Evolutionary conservation across 2,113 vertebrate species (phyloP).

Genomic region (Corydoras sp.): DNA sequence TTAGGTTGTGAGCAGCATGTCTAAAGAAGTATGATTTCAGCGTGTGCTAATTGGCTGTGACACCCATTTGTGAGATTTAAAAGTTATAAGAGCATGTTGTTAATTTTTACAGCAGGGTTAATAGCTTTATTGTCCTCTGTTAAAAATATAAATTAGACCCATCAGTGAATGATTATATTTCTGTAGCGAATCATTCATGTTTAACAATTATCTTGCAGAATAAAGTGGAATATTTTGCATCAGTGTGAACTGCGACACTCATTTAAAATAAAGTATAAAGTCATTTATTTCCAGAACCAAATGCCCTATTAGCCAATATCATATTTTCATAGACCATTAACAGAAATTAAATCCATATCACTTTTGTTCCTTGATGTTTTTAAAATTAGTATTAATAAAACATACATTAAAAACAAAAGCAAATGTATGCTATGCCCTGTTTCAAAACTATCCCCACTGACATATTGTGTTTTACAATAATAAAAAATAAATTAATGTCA

Average conservation of each 20-base stretch:
- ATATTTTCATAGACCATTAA: slow-evolving; percentile 1
- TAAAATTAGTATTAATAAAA: too few relatives aligned
- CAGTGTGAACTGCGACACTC: not conserved
- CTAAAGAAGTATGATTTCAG: not conserved
- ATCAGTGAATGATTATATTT: not conserved
- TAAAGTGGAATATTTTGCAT: not conserved
- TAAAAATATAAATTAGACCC: not conserved
- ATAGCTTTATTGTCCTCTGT: not conserved
- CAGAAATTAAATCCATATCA: not conserved
- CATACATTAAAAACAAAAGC: too few relatives aligned
- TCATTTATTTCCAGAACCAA: not conserved
- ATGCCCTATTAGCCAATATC: not conserved
- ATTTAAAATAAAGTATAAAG: not conserved
- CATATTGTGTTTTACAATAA: too few relatives aligned
- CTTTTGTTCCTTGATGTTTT: too few relatives aligned
- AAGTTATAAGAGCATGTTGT: not conserved
- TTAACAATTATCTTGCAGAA: not conserved
- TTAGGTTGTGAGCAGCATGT: slow-evolving; percentile 1
- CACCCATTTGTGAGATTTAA: slow-evolving; percentile 8
- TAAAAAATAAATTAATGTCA: too few relatives aligned
- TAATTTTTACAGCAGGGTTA: not conserved
- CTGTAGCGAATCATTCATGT: not conserved
- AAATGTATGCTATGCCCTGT: too few relatives aligned
- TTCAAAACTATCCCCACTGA: too few relatives aligned
- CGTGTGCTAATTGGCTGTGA: slow-evolving; percentile 12